phyloP scores from a whole-genome alignment of 2,888 invertebrate genomes.

The Toxonevra muliebris region DNA sequence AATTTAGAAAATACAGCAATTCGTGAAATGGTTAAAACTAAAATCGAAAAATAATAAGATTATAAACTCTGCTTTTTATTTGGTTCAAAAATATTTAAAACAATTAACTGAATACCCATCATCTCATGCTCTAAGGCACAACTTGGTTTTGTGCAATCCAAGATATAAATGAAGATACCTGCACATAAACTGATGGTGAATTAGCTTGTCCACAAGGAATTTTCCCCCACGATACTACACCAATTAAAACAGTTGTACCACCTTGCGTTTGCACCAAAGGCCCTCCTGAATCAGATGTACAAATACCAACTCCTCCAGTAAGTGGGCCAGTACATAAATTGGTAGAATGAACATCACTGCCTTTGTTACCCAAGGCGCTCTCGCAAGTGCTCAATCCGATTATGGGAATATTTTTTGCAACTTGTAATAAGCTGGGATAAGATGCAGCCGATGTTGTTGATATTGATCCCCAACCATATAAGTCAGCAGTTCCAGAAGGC shows the following conservation, averaged over 20 bases:
- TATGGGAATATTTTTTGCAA: conserved; percentile 53
- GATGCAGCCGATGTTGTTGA: conserved; percentile 49
- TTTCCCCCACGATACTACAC: conserved; percentile 67
- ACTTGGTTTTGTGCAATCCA: conserved; percentile 58
- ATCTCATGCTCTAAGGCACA: not conserved
- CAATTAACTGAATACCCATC: too few relatives aligned
- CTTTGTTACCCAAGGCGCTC: conserved; percentile 49
- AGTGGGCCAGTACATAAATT: conserved; percentile 60
- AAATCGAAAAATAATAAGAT: too few relatives aligned
- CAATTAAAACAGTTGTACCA: conserved; percentile 54
- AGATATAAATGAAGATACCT: conserved; percentile 63
- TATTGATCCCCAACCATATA: conserved; percentile 62
- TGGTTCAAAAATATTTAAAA: too few relatives aligned
- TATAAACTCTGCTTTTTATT: too few relatives aligned
- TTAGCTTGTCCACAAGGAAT: conserved; percentile 63
- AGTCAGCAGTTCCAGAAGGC: conserved; percentile 50
- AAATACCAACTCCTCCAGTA: conserved; percentile 55
- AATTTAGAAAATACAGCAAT: too few relatives aligned
- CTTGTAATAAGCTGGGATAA: conserved; percentile 52
- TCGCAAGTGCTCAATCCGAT: conserved; percentile 49
- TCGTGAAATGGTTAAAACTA: too few relatives aligned
- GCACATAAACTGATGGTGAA: conserved; percentile 66
- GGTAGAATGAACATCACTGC: conserved; percentile 50
- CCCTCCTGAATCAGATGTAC: conserved; percentile 61
- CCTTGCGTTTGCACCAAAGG: conserved; percentile 49